Base-by-base conservation (phyloP, 2,797 vertebrate genomes). In the Sebastes cheni region DNA sequence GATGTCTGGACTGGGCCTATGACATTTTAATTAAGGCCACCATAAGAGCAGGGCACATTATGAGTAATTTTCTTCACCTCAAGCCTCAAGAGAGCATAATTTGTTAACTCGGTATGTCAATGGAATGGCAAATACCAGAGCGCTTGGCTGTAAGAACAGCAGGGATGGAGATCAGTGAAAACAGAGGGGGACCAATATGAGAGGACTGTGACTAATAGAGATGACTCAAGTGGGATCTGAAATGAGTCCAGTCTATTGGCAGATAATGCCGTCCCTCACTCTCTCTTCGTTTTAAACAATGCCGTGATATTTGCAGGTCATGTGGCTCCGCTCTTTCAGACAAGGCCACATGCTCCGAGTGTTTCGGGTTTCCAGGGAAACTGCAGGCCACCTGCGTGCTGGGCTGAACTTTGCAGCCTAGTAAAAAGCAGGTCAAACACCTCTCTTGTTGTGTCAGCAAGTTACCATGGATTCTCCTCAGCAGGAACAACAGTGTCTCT, bases 331-430 rank as follows among this genome's bases (percentile, higher is more conserved):
- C 82, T 86, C 72, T 80, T 84, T 86, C 75, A 73, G 61, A 74
- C 77, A 68, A 59, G 79, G 78, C 71, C 66, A 84, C 58, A 72
- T 67, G 77, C 74, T 42, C 77, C 2, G 39, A 75, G 79, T 84
- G 83, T 92, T 94, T 85, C 8, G 36, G 87, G 93, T 92, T 93
- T 92, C 93, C 90, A 89, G 54, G 93, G 94, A 86, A 94, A 95
- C 95, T 75, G 75, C 85, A 86, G 84, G 85, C 89, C 89, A 92
- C 86, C 88, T 84, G 89, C 25, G 58, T 68, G 90, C 66, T 59
- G n/a, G 29, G 52, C 50, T 94, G 88, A 93, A 95, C 93, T 93
- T 93, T 89, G 88, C 85, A 85, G 84, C 81, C 78, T 25, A 42
- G 89, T 88, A 89, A 94, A 56, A 94, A 93, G 84, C 89, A 91